Base-by-base conservation (phyloP, 2,797 vertebrate genomes). In the Selene dorsalis region DNA sequence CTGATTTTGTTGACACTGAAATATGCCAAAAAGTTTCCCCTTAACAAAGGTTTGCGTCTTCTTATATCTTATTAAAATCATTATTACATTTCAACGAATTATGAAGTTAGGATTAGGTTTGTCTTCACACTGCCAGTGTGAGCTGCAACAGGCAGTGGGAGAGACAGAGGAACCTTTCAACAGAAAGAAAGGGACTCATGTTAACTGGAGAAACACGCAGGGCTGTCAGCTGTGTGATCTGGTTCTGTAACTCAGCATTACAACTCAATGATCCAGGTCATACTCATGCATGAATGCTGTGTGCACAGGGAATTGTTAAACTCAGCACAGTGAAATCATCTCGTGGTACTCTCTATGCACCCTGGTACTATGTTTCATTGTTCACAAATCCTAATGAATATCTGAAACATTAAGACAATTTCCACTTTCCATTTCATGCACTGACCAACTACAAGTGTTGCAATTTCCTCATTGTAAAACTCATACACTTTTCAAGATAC, bases 181-280 rank as follows among this genome's bases (percentile, higher is more conserved):
- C 55, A 71, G 62, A 79, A 28, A 69, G 52, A 22, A 69, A 24
- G 24, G 75, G 78, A 75, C 24, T 55, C 68, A 48, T 75, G 73
- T 88, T 80, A 76, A 86, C 58, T 56, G 56, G 43, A 81, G 56
- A n/a, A 83, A 85, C 85, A 86, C 62, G 75, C 75, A 43, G 62
- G 11, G 64, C 73, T 75, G 75, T 86, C 87, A 71, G 75, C 79
- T 35, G 84, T 79, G 74, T 77, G 76, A 85, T 87, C 79, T 83
- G 81, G 35, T 75, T 83, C 68, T 84, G 83, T 79, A 80, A 80
- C 84, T 87, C 83, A 75, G 70, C 75, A 74, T 64, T 61, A 59
- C 83, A 73, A 78, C 86, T 84, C 83, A 82, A 39, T 61, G 76
- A 84, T 84, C 77, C 64, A 69, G 73, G 79, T 69, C 77, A 68